phyloP scores from a whole-genome alignment of 1,140 invertebrate species.

The Batillaria attramentaria region DNA sequence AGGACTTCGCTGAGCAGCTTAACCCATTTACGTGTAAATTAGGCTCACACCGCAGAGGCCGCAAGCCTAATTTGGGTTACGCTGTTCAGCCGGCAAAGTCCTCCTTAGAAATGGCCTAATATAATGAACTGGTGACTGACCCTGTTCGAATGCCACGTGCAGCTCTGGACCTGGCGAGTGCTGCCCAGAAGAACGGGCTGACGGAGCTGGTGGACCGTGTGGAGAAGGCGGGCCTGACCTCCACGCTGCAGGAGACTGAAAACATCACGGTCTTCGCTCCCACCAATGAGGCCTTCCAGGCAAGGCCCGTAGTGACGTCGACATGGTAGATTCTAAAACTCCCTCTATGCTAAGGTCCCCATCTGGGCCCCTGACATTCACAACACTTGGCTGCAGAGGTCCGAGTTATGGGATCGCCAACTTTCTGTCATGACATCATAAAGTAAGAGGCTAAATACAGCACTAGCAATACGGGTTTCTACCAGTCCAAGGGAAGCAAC shows the following conservation, averaged over 20 bases:
- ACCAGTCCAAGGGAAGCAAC: too few species aligned
- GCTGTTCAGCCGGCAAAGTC: not conserved
- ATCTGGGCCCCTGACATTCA: too few species aligned
- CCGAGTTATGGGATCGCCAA: too few species aligned
- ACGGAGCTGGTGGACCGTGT: slow-evolving; percentile 71
- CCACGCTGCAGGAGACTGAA: slow-evolving; percentile 66
- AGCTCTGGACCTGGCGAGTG: slow-evolving; percentile 50
- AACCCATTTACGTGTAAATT: too few species aligned
- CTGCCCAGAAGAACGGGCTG: slow-evolving; percentile 43
- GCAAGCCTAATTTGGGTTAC: not conserved
- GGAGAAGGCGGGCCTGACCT: slow-evolving; percentile 68
- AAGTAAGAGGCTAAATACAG: too few species aligned
- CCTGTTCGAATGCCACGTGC: not conserved
- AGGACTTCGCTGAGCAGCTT: not conserved
- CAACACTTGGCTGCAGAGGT: too few species aligned
- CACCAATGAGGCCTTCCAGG: slow-evolving; percentile 72
- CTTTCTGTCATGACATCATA: too few species aligned
- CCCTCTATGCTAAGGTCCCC: too few species aligned
- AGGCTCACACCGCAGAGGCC: too few species aligned
- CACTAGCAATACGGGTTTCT: too few species aligned
- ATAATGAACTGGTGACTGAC: not conserved
- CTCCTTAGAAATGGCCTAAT: not conserved
- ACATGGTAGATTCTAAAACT: too few species aligned
- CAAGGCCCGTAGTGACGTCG: too few species aligned
- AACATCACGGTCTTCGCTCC: slow-evolving; percentile 76